Conservation (phyloP, 2,888 invertebrate species). For the Deilephila elpenor region DNA sequence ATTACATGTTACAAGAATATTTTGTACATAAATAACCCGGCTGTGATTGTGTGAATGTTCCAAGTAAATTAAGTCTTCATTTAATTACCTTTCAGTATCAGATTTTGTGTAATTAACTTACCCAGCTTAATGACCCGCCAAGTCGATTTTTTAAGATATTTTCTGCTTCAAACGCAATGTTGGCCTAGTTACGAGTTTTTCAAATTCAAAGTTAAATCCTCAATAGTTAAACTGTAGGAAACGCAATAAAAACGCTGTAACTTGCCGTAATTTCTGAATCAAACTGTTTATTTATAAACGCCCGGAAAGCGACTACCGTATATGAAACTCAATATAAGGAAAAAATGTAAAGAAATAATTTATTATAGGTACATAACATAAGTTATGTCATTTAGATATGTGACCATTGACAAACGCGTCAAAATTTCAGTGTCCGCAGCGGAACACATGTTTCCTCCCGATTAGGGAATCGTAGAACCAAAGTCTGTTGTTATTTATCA, state of each 20-base stretch:
- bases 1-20: slow-evolving; percentile 54
- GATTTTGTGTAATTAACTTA: slow-evolving; percentile 12
- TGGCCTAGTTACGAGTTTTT: slow-evolving; percentile 8
- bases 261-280: neutral
- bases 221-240: neutral
- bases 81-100: slow-evolving; percentile 23
- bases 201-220: neutral
- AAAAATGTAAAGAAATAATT: too few relatives aligned
- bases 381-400: neutral
- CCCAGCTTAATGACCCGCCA: neutral
- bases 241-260: neutral
- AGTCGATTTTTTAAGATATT: neutral
- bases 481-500: neutral
- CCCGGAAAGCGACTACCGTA: too few relatives aligned
- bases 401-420: neutral
- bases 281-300: too few relatives aligned
- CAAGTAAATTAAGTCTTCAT: slow-evolving; percentile 13
- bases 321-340: too few relatives aligned
- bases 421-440: neutral
- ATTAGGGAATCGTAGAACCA: neutral
- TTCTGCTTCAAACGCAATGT: neutral
- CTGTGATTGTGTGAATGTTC: neutral
- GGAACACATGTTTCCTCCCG: neutral
- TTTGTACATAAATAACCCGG: slow-evolving; percentile 36
- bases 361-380: neutral